A percentile compares a stretch with the other conserved stretches of the same genome.
These are phyloP conservation scores for Bombus polaris DNA, from an alignment of 1,140 invertebrate species.

Conservation along the genomic window DNA sequence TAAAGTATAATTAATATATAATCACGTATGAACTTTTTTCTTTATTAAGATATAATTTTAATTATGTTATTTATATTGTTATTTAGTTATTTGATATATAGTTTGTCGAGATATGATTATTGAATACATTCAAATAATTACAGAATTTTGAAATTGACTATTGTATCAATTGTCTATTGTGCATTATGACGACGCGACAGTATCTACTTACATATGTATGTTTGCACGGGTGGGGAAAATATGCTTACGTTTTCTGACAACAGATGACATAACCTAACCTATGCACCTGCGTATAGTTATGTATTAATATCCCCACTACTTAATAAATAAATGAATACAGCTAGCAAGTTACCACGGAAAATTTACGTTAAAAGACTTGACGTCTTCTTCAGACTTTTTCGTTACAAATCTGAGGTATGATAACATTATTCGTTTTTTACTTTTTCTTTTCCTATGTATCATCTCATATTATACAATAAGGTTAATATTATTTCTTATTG, in stretches of 20 bases:
- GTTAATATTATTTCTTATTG: constrained; percentile 7
- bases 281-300: constrained; percentile 34
- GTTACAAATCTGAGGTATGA: constrained; percentile 71
- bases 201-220: not conserved
- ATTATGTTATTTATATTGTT: not conserved
- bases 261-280: constrained; percentile 52
- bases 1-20: not conserved
- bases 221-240: not conserved
- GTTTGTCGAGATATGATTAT: not conserved
- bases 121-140: not conserved
- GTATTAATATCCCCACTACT: constrained; percentile 45
- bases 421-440: constrained; percentile 3
- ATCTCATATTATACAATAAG: constrained; percentile 4
- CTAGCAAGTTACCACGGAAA: constrained; percentile 69
- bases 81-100: not conserved
- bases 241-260: constrained; percentile 39
- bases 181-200: too few relatives aligned
- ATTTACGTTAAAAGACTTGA: constrained; percentile 69
- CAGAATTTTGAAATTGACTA: constrained; percentile 9
- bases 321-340: constrained; percentile 73
- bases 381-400: constrained; percentile 59
- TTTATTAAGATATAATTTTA: not conserved
- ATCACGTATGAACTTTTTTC: not conserved
- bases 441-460: not conserved
- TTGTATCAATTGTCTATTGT: constrained; percentile 12